These are phyloP conservation scores for Mesembrinibis cayennensis DNA, from an alignment of 2,113 vertebrate species.

Conservation along the genomic window DNA sequence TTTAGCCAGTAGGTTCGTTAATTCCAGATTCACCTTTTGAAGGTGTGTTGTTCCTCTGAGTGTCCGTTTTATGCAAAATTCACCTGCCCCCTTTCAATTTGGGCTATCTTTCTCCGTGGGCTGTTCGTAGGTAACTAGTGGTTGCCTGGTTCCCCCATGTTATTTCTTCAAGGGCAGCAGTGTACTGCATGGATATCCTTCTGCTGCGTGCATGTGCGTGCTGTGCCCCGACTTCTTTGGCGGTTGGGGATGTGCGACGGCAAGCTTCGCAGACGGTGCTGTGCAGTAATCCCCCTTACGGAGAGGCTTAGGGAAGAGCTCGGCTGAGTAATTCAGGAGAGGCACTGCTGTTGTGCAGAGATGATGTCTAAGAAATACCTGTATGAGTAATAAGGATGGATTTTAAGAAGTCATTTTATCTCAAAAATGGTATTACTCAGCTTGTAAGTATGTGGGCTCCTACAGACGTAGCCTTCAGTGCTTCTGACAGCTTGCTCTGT, in stretches of 20 bases:
- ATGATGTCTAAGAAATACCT: background rate
- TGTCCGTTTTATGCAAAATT: background rate
- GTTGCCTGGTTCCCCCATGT: background rate
- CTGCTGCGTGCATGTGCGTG: background rate
- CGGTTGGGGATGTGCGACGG: fast-evolving
- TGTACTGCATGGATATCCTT: background rate
- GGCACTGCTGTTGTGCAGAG: background rate
- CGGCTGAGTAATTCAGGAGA: background rate
- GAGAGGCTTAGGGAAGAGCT: background rate
- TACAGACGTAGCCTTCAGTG: background rate
- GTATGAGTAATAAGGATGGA: background rate
- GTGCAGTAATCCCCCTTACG: background rate
- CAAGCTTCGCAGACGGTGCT: background rate
- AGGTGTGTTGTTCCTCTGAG: background rate
- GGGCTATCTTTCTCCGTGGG: background rate
- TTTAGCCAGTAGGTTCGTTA: background rate
- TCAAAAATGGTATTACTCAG: background rate
- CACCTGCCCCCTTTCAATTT: background rate
- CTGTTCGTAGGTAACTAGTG: background rate
- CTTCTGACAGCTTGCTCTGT: background rate
- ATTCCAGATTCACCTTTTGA: background rate
- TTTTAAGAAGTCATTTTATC: background rate
- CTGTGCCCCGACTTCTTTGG: background rate
- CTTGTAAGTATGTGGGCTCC: background rate
- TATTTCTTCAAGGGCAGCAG: background rate